Evolutionary conservation across 1,140 invertebrate species (phyloP).

Genomic region (Drosophila obscura): DNA sequence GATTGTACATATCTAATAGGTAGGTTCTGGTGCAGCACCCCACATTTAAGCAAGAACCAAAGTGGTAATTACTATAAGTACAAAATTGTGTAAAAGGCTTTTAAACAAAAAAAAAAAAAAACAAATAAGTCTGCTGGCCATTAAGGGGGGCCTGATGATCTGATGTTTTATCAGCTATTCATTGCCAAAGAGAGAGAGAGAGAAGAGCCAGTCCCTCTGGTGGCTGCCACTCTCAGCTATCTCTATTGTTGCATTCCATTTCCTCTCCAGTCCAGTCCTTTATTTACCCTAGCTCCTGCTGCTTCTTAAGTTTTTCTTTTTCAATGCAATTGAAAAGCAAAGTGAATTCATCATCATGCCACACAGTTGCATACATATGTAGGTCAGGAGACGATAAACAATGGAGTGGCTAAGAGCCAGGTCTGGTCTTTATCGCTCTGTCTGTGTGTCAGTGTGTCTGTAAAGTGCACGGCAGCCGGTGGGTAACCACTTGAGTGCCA

Average conservation of each 20-base stretch:
- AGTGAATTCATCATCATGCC: constrained; percentile 2
- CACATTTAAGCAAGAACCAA: no score
- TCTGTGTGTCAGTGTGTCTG: neutral
- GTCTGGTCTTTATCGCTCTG: neutral
- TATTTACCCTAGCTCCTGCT: constrained; percentile 3
- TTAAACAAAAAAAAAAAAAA: no score
- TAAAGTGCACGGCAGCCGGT: constrained; percentile 1
- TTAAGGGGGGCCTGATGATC: no score
- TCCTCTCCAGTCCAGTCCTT: constrained; percentile 10
- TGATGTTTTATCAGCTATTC: no score
- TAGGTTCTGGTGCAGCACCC: no score
- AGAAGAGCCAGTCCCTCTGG: no score
- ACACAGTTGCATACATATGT: constrained; percentile 2
- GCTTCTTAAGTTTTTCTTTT: neutral
- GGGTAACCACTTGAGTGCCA: neutral
- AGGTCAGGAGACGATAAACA: constrained; percentile 37
- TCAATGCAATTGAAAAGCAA: constrained; percentile 27
- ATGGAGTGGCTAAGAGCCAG: constrained; percentile 5
- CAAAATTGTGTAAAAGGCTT: no score
- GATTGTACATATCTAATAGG: no score
- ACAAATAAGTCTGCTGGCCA: no score
- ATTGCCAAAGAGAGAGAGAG: no score
- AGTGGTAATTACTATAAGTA: no score
- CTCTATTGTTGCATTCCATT: neutral
- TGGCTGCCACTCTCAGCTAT: no score